phyloP scores from a whole-genome alignment of 2,797 vertebrate genomes.

The Nannoperca australis region DNA sequence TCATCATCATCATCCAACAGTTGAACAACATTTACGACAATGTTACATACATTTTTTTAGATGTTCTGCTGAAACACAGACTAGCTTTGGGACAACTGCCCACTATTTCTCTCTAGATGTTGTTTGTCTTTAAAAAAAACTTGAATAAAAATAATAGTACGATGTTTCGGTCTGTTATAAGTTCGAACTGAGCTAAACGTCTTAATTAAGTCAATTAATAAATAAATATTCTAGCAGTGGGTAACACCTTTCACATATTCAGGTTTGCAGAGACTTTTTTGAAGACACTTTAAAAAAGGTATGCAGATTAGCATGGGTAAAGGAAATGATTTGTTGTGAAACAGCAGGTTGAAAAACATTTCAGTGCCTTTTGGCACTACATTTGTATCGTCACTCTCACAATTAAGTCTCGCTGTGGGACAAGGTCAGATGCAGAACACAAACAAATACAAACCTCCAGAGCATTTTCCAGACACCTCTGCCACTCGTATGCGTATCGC shows the following conservation, averaged over 20 bases:
- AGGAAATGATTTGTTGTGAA: not conserved
- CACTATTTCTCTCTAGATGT: not conserved
- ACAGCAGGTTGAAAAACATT: slow-evolving; percentile 9
- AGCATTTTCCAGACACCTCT: slow-evolving; percentile 95
- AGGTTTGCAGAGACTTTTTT: not conserved
- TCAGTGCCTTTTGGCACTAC: not conserved
- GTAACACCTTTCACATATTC: not conserved
- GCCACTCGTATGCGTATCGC: slow-evolving; percentile 98
- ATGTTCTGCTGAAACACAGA: not conserved
- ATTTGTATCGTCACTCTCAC: slow-evolving; percentile 5
- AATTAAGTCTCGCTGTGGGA: not conserved
- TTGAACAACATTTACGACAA: not conserved
- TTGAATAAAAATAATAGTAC: not conserved
- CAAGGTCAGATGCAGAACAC: slow-evolving; percentile 7
- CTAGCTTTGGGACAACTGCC: not conserved
- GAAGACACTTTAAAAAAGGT: not conserved
- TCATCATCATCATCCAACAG: slow-evolving; percentile 12
- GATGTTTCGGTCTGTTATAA: not conserved
- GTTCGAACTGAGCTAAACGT: not conserved
- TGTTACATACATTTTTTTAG: not conserved
- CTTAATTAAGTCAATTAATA: not conserved
- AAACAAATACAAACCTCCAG: slow-evolving; percentile 88
- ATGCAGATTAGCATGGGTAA: not conserved
- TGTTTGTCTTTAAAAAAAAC: not conserved
- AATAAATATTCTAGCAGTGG: not conserved